Conservation (phyloP, 1,140 invertebrate genomes). For the Drosophila yakuba region DNA sequence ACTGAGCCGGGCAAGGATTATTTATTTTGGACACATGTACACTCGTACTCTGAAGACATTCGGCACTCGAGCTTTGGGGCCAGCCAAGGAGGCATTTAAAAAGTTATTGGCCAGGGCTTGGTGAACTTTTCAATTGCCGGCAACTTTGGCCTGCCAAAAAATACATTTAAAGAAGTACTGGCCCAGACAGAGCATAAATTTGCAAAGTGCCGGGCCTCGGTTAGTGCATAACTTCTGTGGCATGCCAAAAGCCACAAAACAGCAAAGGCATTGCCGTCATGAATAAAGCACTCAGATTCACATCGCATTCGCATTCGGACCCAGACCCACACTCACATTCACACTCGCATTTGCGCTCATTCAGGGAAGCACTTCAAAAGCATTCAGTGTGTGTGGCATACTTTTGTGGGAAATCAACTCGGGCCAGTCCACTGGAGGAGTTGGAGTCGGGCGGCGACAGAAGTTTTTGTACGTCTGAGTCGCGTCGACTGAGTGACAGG, state of each 20-base stretch:
- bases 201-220: slow-evolving; percentile 69
- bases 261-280: slow-evolving; percentile 71
- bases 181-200: slow-evolving; percentile 65
- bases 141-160: slow-evolving; percentile 63
- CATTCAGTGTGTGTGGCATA: slow-evolving; percentile 71
- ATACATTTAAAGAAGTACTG: slow-evolving; percentile 33
- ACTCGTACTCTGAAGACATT: slow-evolving; percentile 52
- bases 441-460: slow-evolving; percentile 58
- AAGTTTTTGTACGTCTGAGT: slow-evolving; percentile 49
- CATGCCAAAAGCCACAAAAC: slow-evolving; percentile 79
- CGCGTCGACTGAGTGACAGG: slow-evolving; percentile 54
- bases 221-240: slow-evolving; percentile 79
- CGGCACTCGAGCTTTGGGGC: not conserved
- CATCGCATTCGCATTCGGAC: slow-evolving; percentile 20
- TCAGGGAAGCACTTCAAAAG: slow-evolving; percentile 64
- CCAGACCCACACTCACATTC: slow-evolving; percentile 4
- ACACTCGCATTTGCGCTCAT: slow-evolving; percentile 11
- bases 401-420: slow-evolving; percentile 60
- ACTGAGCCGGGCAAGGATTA: slow-evolving; percentile 51
- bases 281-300: slow-evolving; percentile 60
- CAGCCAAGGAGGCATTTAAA: slow-evolving; percentile 68
- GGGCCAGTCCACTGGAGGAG: no score
- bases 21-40: slow-evolving; percentile 79
- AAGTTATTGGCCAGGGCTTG: slow-evolving; percentile 69
- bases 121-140: slow-evolving; percentile 71